Evolutionary conservation across 2,113 vertebrate species (phyloP).

Genomic region (Tiliqua scincoides): DNA sequence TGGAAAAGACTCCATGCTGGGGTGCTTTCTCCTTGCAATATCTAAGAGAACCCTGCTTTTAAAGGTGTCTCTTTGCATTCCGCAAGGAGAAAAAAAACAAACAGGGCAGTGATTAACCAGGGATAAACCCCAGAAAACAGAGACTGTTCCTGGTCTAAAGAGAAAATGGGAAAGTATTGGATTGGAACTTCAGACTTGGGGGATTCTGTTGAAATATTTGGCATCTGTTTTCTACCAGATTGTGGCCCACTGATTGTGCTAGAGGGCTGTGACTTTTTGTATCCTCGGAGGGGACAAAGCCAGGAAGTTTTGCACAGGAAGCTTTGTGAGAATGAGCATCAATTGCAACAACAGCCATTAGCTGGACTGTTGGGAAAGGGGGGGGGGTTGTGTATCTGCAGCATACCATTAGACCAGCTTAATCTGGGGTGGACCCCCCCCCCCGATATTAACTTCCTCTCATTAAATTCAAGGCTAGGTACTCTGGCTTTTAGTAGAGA

Average conservation of each 20-base stretch:
- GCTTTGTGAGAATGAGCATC: neutral
- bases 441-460: too few relatives aligned
- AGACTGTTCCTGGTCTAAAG: neutral
- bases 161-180: neutral
- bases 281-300: neutral
- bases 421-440: neutral
- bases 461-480: neutral
- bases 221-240: neutral
- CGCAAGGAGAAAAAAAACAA: too few relatives aligned
- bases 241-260: neutral
- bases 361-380: neutral
- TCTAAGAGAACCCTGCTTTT: too few relatives aligned
- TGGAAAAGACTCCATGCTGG: too few relatives aligned
- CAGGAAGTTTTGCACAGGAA: constrained; percentile 28
- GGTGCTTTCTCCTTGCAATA: too few relatives aligned
- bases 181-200: neutral
- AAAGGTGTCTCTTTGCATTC: too few relatives aligned
- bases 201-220: neutral
- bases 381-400: neutral
- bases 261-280: neutral
- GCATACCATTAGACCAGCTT: neutral
- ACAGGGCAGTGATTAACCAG: neutral
- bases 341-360: neutral
- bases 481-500: neutral
- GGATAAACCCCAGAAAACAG: too few relatives aligned